Evolutionary conservation across 2,888 invertebrate genomes (phyloP).

Genomic region (Caenorhabditis drosophilae): DNA sequence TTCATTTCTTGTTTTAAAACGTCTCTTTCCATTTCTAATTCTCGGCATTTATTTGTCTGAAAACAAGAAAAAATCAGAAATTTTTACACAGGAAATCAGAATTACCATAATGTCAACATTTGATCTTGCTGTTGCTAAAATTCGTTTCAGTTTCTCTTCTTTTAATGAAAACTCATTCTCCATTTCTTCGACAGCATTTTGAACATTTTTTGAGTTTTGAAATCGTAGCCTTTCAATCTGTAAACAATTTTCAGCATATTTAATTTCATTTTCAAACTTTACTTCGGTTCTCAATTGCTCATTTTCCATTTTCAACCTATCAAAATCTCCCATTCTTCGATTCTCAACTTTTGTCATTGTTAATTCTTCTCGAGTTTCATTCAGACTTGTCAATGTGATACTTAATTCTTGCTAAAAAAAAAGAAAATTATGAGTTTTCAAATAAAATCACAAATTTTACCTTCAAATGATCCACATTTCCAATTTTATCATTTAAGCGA

Average conservation of each 20-base stretch:
- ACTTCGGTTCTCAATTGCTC: constrained; percentile 31
- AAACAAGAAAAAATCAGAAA: too few species aligned
- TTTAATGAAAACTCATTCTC: constrained; percentile 15
- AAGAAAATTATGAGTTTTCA: background rate
- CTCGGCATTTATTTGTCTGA: constrained; percentile 31
- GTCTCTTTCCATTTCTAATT: constrained; percentile 25
- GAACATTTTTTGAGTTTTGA: constrained; percentile 2
- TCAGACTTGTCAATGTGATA: constrained; percentile 7
- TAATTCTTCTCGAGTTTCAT: constrained; percentile 16
- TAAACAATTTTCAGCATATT: too few species aligned
- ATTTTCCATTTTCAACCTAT: constrained; percentile 30
- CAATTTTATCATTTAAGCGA: constrained; percentile 15
- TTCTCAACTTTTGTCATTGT: constrained; percentile 10
- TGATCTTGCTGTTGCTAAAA: background rate
- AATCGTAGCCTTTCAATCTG: constrained; percentile 20
- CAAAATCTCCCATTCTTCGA: constrained; percentile 29
- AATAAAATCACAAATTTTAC: constrained; percentile 2
- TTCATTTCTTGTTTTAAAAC: constrained; percentile 30
- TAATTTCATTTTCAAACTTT: too few species aligned
- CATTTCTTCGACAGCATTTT: constrained; percentile 16
- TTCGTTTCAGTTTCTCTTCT: constrained; percentile 23
- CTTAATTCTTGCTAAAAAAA: constrained; percentile 14
- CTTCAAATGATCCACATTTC: constrained; percentile 7
- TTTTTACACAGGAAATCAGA: too few species aligned
- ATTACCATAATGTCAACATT: background rate